phyloP scores from a whole-genome alignment of 35 echinoderm and acorn worm species.

The Chiridota heheva region DNA sequence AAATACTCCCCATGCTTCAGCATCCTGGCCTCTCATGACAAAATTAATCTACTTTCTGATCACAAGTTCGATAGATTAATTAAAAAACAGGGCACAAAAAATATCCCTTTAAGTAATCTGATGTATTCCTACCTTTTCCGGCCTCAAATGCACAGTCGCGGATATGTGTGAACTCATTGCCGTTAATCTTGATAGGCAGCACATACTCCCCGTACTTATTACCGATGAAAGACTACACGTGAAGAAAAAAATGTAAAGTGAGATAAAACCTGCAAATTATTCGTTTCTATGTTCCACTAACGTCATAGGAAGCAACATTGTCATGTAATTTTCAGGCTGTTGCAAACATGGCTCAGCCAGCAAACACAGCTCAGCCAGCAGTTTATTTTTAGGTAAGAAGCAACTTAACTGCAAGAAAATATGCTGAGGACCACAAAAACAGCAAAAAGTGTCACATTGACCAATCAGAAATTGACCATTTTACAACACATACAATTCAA shows the following conservation, averaged over 20 bases:
- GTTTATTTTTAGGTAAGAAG: background rate
- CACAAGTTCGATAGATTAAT: background rate
- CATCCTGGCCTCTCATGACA: too few species aligned
- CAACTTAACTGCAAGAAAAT: background rate
- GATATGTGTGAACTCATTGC: slow-evolving; percentile 89
- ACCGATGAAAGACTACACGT: slow-evolving; percentile 75
- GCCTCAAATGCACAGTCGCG: slow-evolving; percentile 96
- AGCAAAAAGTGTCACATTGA: too few species aligned
- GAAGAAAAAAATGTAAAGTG: slow-evolving; percentile 6
- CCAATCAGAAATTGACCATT: too few species aligned
- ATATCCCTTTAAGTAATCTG: background rate
- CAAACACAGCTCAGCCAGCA: background rate
- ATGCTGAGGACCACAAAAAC: too few species aligned
- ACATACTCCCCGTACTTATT: slow-evolving; percentile 98
- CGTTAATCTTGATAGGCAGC: slow-evolving; percentile 68
- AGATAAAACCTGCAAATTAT: background rate
- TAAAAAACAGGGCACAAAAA: background rate
- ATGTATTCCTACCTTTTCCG: slow-evolving; percentile 77
- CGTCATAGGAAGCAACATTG: too few species aligned
- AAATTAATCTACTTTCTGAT: too few species aligned
- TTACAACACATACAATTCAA: too few species aligned
- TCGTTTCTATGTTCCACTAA: too few species aligned
- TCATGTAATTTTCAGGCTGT: too few species aligned
- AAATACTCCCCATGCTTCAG: too few species aligned
- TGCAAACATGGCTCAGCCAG: background rate